Percentiles rank a stretch among this genome's conserved stretches.
phyloP scores from a whole-genome alignment of 2,888 invertebrate species.

The Amblyjoppa fuscipennis region DNA sequence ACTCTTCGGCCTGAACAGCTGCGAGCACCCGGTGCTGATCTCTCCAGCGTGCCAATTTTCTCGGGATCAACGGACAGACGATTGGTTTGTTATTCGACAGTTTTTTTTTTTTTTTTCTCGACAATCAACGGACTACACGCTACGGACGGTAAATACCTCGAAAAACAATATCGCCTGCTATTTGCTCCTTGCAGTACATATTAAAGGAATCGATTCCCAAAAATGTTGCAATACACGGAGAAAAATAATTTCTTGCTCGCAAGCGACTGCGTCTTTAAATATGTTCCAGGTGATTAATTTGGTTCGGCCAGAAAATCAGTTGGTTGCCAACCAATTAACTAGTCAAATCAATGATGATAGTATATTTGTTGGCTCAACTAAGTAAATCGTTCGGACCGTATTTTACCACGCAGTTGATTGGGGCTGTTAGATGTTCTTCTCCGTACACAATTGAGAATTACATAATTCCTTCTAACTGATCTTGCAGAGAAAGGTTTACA shows the following conservation, averaged over 20 bases:
- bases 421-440: no score
- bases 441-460: no score
- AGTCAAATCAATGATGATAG: not conserved
- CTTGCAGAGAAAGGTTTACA: no score
- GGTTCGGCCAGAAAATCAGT: not conserved
- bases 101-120: slow-evolving; percentile 28
- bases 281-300: not conserved
- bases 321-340: no score
- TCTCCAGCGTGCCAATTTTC: slow-evolving; percentile 64
- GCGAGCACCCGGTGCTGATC: slow-evolving; percentile 45
- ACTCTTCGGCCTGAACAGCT: slow-evolving; percentile 53
- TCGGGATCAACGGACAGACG: slow-evolving; percentile 63
- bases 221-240: not conserved
- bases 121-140: slow-evolving; percentile 45
- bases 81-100: slow-evolving; percentile 63
- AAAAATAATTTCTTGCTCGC: not conserved
- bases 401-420: no score
- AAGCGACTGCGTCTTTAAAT: not conserved
- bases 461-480: no score
- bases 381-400: no score
- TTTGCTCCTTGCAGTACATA: not conserved
- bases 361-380: no score
- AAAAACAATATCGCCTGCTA: not conserved
- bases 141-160: slow-evolving; percentile 36
- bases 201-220: not conserved